These are phyloP conservation scores for Drosophila melanica DNA, from an alignment of 1,140 invertebrate species.

Conservation along the genomic window DNA sequence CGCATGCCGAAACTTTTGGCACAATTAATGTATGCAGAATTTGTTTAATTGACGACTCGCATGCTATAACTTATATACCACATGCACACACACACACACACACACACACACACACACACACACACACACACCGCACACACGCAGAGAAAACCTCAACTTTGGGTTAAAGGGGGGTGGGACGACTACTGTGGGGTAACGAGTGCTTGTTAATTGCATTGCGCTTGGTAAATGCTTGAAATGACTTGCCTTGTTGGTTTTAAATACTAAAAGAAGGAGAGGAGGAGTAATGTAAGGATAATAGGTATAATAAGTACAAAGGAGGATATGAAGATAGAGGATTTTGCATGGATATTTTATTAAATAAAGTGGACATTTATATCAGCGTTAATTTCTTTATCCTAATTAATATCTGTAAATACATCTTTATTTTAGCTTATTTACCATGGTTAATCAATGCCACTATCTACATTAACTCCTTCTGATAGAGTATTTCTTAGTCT, in stretches of 20 bases:
- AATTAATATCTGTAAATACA: no score
- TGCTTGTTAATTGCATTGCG: slow-evolving; percentile 50
- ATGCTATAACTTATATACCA: slow-evolving; percentile 57
- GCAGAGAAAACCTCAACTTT: neutral
- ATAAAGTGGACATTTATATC: no score
- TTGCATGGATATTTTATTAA: no score
- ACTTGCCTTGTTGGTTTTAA: neutral
- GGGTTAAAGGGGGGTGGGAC: neutral
- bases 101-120: slow-evolving; percentile 1
- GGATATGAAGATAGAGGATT: no score
- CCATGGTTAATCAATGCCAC: no score
- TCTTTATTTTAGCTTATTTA: no score
- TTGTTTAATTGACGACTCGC: slow-evolving; percentile 78
- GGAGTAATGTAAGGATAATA: no score
- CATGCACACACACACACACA: slow-evolving; percentile 4
- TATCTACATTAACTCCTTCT: neutral
- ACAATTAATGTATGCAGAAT: slow-evolving; percentile 78
- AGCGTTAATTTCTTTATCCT: no score
- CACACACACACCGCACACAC: neutral
- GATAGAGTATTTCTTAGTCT: neutral
- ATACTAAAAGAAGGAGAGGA: slow-evolving; percentile 17
- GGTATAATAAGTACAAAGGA: no score
- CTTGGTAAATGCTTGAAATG: slow-evolving; percentile 10
- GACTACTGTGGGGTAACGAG: slow-evolving; percentile 15
- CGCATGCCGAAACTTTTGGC: slow-evolving; percentile 61